Evolutionary conservation across 2,797 vertebrate genomes (phyloP), one percentile per base, ranked within the genome.

Genomic region (Nasua narica): DNA sequence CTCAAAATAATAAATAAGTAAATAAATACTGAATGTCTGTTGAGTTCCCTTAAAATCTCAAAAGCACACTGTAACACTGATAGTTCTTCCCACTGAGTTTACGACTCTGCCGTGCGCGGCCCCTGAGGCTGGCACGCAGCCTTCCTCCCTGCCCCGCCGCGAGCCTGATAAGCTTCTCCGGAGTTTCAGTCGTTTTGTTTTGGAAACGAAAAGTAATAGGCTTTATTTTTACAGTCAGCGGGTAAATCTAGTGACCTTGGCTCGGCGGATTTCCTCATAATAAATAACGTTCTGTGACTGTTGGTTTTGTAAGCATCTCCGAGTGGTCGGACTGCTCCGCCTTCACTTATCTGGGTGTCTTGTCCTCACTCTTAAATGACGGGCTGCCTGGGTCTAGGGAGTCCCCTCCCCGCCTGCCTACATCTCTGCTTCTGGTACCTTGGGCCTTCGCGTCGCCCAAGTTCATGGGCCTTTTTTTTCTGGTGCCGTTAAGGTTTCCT

Each of bases 41-140:
- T 70, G 69, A 70, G 43, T 18, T 18, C 32, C 15, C 43, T 94
- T 46, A 85, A 58, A 21, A 4, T 2, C 58, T 69, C 37, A 46
- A 32, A n/a, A 37, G 56, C 19, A 23, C 13, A 29, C 62, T 50
- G 7, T 43, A 72, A 52, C 8, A 7, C 27, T 29, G 35, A 43
- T 16, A 46, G n/a, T 5, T 46, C n/a, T 69, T 27, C 62, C 70
- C 35, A 14, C 5, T 2, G 16, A 12, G 60, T 60, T 25, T 25
- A 11, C 5, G 0, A 52, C 3, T 16, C 5, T 15, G 69, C 6
- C 19, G 15, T 4, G 0, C 29, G 0, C 5, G 79, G 85, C 25
- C 7, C 84, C 37, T 7, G 4, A 4, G 48, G 81, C 74, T 50
- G 10, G n/a, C n/a, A 14, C 43, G 21, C 0, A 2, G 18, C 19